These are phyloP conservation scores for Bombylius major DNA, from an alignment of 2,888 invertebrate species.

Conservation along the genomic window DNA sequence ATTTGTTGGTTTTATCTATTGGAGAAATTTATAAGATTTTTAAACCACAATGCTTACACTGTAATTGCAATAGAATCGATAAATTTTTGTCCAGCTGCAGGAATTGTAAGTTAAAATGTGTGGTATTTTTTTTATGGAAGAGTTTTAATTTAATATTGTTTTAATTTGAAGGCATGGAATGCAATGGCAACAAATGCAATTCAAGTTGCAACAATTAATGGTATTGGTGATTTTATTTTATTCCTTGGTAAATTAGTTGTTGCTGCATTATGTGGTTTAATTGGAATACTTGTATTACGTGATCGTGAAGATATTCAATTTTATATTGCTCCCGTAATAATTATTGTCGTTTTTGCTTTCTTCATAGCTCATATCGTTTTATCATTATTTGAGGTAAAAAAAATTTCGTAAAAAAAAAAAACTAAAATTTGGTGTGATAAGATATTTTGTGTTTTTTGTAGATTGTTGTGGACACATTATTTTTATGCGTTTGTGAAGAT, in stretches of 20 bases:
- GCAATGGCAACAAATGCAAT: constrained; percentile 71
- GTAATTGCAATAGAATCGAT: constrained; percentile 86
- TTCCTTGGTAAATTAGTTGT: constrained; percentile 72
- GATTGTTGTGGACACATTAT: constrained; percentile 90
- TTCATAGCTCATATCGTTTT: constrained; percentile 88
- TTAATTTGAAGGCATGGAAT: constrained; percentile 60
- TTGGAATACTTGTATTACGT: constrained; percentile 65
- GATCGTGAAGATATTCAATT: constrained; percentile 62
- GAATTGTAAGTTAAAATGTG: constrained; percentile 48
- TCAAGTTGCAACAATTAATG: constrained; percentile 84
- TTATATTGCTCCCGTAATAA: constrained; percentile 73
- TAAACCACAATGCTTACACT: constrained; percentile 92
- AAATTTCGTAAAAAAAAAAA: neutral
- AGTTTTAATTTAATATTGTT: neutral
- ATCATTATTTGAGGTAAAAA: constrained; percentile 75
- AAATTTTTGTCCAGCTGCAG: constrained; percentile 82
- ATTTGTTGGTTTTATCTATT: constrained; percentile 84
- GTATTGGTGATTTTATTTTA: constrained; percentile 83
- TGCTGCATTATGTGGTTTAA: constrained; percentile 67
- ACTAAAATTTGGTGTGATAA: neutral
- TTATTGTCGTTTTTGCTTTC: constrained; percentile 75
- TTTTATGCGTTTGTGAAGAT: constrained; percentile 89
- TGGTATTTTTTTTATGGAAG: too few relatives aligned
- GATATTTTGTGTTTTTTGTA: constrained; percentile 28
- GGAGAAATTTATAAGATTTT: constrained; percentile 80